phyloP scores from a whole-genome alignment of 1,140 invertebrate genomes.

The Drusus annulatus region DNA sequence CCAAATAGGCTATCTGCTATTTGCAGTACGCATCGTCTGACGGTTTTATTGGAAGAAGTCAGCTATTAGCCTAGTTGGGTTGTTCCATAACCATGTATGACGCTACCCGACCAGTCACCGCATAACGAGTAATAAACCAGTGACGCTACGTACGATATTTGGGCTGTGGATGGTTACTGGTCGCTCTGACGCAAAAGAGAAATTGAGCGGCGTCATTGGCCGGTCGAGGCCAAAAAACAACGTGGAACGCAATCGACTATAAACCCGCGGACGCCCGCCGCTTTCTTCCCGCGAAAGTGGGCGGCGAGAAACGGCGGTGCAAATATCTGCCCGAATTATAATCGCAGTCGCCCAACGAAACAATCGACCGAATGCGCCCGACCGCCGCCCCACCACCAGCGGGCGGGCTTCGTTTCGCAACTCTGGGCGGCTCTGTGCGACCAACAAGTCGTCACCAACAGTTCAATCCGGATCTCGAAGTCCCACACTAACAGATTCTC shows the following conservation, averaged over 20 bases:
- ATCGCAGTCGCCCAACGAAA: constrained; percentile 18
- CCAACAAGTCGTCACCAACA: no score
- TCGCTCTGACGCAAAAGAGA: constrained; percentile 42
- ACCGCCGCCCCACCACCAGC: not conserved
- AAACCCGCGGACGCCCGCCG: constrained; percentile 19
- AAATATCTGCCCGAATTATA: constrained; percentile 24
- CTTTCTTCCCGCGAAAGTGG: constrained; percentile 45
- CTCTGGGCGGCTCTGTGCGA: not conserved
- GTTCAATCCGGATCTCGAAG: no score
- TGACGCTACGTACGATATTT: constrained; percentile 23
- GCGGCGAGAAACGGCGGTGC: constrained; percentile 26
- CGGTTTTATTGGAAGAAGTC: not conserved
- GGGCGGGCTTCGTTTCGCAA: constrained; percentile 21
- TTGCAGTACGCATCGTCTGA: no score
- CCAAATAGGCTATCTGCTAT: no score
- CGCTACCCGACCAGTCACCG: not conserved
- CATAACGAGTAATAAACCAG: not conserved
- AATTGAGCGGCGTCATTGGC: constrained; percentile 35
- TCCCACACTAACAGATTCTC: no score
- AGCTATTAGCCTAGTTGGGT: constrained; percentile 25
- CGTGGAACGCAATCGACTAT: constrained; percentile 6
- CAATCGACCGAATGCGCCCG: not conserved
- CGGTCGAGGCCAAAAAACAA: constrained; percentile 28
- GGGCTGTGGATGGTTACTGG: not conserved
- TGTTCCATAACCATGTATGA: constrained; percentile 13